Evolutionary conservation across 2,113 vertebrate genomes (phyloP), one percentile per base, ranked within the genome.

Genomic region (Arenaria interpres): DNA sequence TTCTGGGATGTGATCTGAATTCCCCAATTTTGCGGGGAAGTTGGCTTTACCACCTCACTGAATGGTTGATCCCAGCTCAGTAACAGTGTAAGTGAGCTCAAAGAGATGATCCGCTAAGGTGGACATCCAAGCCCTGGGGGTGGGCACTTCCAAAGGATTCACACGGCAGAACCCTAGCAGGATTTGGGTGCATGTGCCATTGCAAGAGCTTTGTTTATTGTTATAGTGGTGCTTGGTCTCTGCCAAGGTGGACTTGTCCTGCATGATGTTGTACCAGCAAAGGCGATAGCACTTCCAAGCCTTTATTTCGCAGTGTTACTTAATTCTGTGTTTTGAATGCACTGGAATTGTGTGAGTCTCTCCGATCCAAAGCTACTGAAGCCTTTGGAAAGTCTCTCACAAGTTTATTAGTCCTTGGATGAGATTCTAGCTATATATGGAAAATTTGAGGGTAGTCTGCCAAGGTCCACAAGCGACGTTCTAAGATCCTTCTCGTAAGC

Each of bases 261-360:
- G 5, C 4, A 0, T 13, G 30, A 0, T 57, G 27, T 16, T 72
- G 62, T 50, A 43, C 19, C 75, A 82, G 83, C 95, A 83, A 28
- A 84, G 78, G 64, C 41, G 21, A 4, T 2, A 39, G 64, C 39
- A 2, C 20, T 60, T 46, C 39, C 60, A 10, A 59, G 35, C 46
- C 46, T 90, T 83, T 60, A 11, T 94, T 81, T 62, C 1, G 0
- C 89, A 75, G 48, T 6, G 22, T 79, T 85, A 14, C 39, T 66
- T 71, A 51, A 95, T 96, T 90, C 54, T 35, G 77, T 75, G 82
- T 62, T 91, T 68, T 74, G 78, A 74, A 24, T n/a, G 33, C 60
- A 8, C 56, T 92, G 76, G 46, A 39, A 32, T 12, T 1, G 8
- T 35, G 10, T 8, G 41, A 53, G 56, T n/a, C 12, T 56, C 68